A percentile compares a stretch with the other conserved stretches of the same genome.
Conservation (phyloP, 1,140 invertebrate species). For the Drosophila mojavensis region DNA sequence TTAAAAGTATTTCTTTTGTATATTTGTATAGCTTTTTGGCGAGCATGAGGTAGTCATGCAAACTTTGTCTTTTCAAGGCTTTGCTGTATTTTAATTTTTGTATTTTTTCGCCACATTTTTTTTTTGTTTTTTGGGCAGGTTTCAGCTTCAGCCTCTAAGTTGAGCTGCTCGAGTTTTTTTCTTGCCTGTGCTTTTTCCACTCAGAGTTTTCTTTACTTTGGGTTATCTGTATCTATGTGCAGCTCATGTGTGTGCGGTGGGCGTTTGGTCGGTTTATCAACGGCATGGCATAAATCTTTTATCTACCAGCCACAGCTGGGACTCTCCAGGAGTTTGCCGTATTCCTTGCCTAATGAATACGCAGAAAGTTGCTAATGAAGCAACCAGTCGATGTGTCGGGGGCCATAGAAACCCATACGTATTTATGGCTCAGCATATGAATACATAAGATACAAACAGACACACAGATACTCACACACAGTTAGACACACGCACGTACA, state of each 20-base stretch:
- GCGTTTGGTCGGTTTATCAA: constrained; percentile 75
- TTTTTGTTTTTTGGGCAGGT: constrained; percentile 15
- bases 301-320: constrained; percentile 75
- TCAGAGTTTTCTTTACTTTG: constrained; percentile 49
- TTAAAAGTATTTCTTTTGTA: too few species aligned
- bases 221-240: constrained; percentile 61
- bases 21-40: too few species aligned
- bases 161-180: background rate
- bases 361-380: constrained; percentile 81
- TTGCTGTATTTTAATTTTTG: constrained; percentile 45
- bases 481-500: background rate
- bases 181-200: too few species aligned
- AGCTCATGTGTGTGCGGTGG: constrained; percentile 50
- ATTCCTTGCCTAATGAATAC: constrained; percentile 72
- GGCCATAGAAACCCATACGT: constrained; percentile 30
- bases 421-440: constrained; percentile 30
- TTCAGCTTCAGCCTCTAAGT: constrained; percentile 35
- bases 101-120: constrained; percentile 28
- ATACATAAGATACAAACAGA: constrained; percentile 4
- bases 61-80: constrained; percentile 12
- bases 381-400: constrained; percentile 45
- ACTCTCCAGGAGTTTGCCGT: constrained; percentile 17
- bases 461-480: background rate
- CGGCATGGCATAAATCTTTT: constrained; percentile 76
- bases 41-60: background rate